Evolutionary conservation across 2,888 invertebrate species (phyloP), one percentile per base, ranked within the genome.

Genomic region (Marronus borbonicus): DNA sequence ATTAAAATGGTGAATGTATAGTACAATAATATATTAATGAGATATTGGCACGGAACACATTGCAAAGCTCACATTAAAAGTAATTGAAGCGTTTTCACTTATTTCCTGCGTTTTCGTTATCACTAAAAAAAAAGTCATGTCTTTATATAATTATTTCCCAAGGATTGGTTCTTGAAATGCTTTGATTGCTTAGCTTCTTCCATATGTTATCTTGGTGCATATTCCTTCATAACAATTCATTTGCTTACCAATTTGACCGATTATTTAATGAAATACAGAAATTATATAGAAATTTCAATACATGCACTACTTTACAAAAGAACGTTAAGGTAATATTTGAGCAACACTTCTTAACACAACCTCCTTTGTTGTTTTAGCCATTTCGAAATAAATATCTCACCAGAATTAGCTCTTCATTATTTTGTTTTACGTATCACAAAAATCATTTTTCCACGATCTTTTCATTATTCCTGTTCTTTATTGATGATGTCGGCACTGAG

Each of bases 401-500:
- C 44, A 2, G 44, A 44, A 44, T 12, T 44, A 44, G 44, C 44
- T 44, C 24, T 55, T 17, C 10, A 7, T 5, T 44, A 52, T 8
- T 77, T 70, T 31, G 44, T 10, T 50, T 64, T 65, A 50, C 50
- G 52, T 75, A 78, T 78, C 78, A 78, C 76, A 76, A 64, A 31
- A 36, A 31, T 49, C n/a, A 58, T 72, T 20, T 5, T 49, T 66
- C 31, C 14, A 58, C 50, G 20, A 49, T 49, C 31, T 31, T 20
- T 20, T 4, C 55, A 12, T 74, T 31, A 77, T 24, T 64, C 66
- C 39, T 72, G 70, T 64, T 72, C 64, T 36, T 77, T 77, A 65
- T 64, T 55, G n/a, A 62, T 36, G 52, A 77, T 50, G 31, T 86
- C 86, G 10, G 85, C 81, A 70, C 83, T 85, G 60, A 95, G 90